A percentile compares a stretch with the other conserved stretches of the same genome.
These are phyloP conservation scores for Merops nubicus DNA, from an alignment of 2,113 vertebrate genomes.

Conservation along the genomic window DNA sequence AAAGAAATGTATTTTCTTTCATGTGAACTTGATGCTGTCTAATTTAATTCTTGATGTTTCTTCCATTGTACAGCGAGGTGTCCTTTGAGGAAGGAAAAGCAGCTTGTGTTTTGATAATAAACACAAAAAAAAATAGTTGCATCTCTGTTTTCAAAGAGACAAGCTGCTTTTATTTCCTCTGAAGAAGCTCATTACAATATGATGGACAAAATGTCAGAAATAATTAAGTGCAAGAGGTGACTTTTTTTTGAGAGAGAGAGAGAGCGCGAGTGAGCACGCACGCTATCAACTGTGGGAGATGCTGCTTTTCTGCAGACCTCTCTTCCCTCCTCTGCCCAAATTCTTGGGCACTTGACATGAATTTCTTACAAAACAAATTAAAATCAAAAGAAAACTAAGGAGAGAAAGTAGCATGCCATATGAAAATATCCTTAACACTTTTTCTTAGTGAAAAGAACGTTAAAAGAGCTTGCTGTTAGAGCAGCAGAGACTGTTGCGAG, in stretches of 20 bases:
- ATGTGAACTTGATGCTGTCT: conserved; percentile 71
- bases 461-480: neutral
- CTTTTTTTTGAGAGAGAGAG: neutral
- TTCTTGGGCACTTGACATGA: neutral
- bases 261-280: no score
- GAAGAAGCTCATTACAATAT: conserved; percentile 69
- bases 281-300: neutral
- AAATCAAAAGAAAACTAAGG: neutral
- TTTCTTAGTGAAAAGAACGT: neutral
- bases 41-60: conserved; percentile 72
- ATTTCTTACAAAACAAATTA: neutral
- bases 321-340: neutral
- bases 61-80: conserved; percentile 32
- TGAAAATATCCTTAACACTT: neutral
- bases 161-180: conserved; percentile 64
- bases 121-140: conserved; percentile 64
- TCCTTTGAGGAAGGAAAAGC: conserved; percentile 67
- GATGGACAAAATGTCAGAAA: conserved; percentile 69
- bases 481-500: neutral
- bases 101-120: conserved; percentile 74
- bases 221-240: conserved; percentile 59
- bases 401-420: neutral
- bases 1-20: conserved; percentile 66
- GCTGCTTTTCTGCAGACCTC: neutral
- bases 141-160: conserved; percentile 68